A percentile compares a stretch with the other conserved stretches of the same genome.
Conservation (phyloP, 2,797 vertebrate species). For the Tragelaphus oryx region DNA sequence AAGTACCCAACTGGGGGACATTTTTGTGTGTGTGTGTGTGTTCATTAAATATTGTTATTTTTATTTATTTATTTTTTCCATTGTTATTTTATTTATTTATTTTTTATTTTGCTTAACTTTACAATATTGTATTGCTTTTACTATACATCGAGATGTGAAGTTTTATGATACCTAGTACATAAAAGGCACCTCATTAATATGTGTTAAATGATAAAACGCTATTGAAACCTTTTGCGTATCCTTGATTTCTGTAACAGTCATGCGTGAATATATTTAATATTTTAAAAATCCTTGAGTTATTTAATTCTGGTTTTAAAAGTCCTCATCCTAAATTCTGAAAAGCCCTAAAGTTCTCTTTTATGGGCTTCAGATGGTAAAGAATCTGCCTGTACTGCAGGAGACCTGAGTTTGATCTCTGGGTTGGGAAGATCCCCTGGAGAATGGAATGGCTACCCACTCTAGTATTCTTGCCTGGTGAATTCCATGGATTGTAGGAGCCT, state of each 20-base stretch:
- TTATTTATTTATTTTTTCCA: no score
- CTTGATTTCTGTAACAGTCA: background rate
- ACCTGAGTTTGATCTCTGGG: background rate
- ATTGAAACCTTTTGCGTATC: background rate
- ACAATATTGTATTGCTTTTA: no score
- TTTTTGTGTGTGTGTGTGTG: no score
- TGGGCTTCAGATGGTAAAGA: background rate
- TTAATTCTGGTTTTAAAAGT: background rate
- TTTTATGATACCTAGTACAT: background rate
- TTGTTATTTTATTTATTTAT: no score
- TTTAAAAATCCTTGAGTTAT: background rate
- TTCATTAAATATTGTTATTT: no score
- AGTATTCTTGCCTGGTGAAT: background rate
- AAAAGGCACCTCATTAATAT: background rate
- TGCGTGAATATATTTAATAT: background rate
- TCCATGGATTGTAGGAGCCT: background rate
- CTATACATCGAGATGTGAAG: no score
- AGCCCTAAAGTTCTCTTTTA: background rate
- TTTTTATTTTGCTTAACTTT: no score
- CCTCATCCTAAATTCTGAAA: constrained; percentile 7
- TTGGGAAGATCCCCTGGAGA: background rate
- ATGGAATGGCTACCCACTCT: background rate
- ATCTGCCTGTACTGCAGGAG: background rate
- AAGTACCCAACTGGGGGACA: background rate
- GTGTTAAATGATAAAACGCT: background rate